Evolutionary conservation across 2,888 invertebrate genomes (phyloP).

Genomic region (Dendrolimus houi): DNA sequence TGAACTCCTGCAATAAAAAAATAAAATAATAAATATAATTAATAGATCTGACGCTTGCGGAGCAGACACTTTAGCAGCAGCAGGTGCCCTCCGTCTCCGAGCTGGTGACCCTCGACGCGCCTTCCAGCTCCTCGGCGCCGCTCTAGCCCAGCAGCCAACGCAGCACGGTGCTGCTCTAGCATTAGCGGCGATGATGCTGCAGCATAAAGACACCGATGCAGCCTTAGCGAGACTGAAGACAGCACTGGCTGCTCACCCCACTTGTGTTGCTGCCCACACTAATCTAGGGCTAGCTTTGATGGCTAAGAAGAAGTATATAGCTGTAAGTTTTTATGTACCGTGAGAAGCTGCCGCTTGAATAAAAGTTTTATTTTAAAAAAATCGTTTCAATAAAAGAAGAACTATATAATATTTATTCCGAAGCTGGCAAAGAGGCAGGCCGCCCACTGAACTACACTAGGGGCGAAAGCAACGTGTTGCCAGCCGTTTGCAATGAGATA

Average conservation of each 20-base stretch:
- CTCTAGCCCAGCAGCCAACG: slow-evolving; percentile 62
- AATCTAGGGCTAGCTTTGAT: slow-evolving; percentile 59
- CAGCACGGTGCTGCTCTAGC: slow-evolving; percentile 68
- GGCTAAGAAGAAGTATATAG: slow-evolving; percentile 61
- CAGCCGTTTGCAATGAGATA: too few species aligned
- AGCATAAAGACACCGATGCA: slow-evolving; percentile 64
- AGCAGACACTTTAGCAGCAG: slow-evolving; percentile 68
- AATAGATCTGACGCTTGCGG: slow-evolving; percentile 51
- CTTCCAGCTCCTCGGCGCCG: slow-evolving; percentile 73
- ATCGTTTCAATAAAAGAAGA: too few species aligned
- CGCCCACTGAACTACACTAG: too few species aligned
- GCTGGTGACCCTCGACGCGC: slow-evolving; percentile 66
- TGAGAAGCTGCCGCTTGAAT: too few species aligned
- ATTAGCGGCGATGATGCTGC: slow-evolving; percentile 72
- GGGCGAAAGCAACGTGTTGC: too few species aligned
- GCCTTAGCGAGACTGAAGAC: slow-evolving; percentile 65
- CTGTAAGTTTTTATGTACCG: slow-evolving; percentile 31
- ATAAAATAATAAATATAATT: too few species aligned
- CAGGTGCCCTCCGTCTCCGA: slow-evolving; percentile 66
- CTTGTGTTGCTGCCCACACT: slow-evolving; percentile 60
- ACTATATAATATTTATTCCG: too few species aligned
- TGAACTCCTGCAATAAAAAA: too few species aligned
- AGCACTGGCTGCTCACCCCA: slow-evolving; percentile 56
- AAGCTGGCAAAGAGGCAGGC: too few species aligned
- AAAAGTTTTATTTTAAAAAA: too few species aligned